Evolutionary conservation across 2,888 invertebrate species (phyloP), one percentile per base, ranked within the genome.

Genomic region (Acleris holmiana): DNA sequence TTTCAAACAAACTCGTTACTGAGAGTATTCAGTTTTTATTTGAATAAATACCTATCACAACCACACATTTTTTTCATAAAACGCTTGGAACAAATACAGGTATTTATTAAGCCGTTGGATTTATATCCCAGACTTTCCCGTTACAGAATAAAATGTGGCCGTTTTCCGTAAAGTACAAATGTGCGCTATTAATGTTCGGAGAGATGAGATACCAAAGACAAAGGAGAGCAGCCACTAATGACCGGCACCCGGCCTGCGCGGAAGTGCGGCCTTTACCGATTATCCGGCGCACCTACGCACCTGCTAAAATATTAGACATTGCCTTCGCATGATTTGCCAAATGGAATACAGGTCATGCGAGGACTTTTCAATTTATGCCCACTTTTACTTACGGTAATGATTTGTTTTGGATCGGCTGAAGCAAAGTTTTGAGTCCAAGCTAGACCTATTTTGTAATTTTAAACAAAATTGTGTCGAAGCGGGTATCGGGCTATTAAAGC

Each of bases 241-340:
- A 73, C 62, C 55, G 61, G 70, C 66, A 62, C 68, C 73, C 68
- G 66, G 68, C 69, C 70, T 61, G 68, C 58, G 40, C 67, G 66
- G 69, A 73, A 71, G 68, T 71, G 71, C 55, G 66, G 59, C 67
- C 68, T 67, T 67, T 61, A 57, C 60, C 58, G 67, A 72, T 74
- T 74, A 74, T 71, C 68, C 67, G 62, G 47, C 62, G 69, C 76
- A 76, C 78, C 79, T 76, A 76, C 74, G 69, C 70, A 70, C 67
- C 68, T 61, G 69, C 71, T 69, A 74, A 73, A 71, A 74, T 71
- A 73, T 75, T 78, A 71, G 72, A 72, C 63, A 65, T 70, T 67
- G 71, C 65, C 68, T 68, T 67, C 68, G 69, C 63, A 73, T 73
- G 69, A 75, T 74, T 76, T 74, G 72, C 73, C 71, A 75, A 76